Percentiles rank a stretch among this genome's conserved stretches.
Conservation (phyloP, 1,140 invertebrate genomes). For the Oryzaephilus surinamensis region DNA sequence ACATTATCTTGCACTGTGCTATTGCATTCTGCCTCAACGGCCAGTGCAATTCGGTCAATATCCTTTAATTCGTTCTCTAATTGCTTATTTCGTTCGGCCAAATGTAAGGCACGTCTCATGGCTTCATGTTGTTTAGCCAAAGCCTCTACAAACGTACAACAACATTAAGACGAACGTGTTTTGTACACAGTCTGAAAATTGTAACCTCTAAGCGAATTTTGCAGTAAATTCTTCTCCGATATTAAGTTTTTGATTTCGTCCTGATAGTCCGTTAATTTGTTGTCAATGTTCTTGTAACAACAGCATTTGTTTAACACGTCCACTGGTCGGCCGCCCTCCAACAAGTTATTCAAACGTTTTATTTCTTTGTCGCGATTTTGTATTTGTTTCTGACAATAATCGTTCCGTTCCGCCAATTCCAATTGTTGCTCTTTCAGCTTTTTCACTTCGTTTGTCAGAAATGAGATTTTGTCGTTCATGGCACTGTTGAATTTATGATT, state of each 20-base stretch:
- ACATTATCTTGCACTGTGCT: conserved; percentile 35
- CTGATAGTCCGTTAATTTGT: too few species aligned
- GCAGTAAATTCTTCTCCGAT: too few species aligned
- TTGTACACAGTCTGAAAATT: too few species aligned
- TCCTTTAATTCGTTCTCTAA: conserved; percentile 55
- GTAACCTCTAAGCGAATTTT: too few species aligned
- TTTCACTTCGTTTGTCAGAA: conserved; percentile 39
- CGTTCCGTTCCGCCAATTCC: conserved; percentile 35
- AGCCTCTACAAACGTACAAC: conserved; percentile 42
- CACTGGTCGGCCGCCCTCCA: conserved; percentile 51
- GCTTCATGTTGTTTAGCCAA: conserved; percentile 61
- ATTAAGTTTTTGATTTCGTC: too few species aligned
- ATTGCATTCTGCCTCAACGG: conserved; percentile 55
- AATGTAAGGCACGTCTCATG: conserved; percentile 53
- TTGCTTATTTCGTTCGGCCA: conserved; percentile 54
- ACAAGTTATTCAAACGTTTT: conserved; percentile 44
- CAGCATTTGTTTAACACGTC: conserved; percentile 46
- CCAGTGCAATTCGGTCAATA: conserved; percentile 54
- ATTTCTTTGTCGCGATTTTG: conserved; percentile 50
- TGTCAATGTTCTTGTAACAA: conserved; percentile 26
- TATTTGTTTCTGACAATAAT: conserved; percentile 21
- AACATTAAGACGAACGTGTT: too few species aligned
- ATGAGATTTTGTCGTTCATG: conserved; percentile 37
- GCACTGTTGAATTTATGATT: conserved; percentile 15
- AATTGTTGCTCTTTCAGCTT: conserved; percentile 40